These are phyloP conservation scores for Xenops minutus DNA, from an alignment of 2,797 vertebrate species.

Conservation along the genomic window DNA sequence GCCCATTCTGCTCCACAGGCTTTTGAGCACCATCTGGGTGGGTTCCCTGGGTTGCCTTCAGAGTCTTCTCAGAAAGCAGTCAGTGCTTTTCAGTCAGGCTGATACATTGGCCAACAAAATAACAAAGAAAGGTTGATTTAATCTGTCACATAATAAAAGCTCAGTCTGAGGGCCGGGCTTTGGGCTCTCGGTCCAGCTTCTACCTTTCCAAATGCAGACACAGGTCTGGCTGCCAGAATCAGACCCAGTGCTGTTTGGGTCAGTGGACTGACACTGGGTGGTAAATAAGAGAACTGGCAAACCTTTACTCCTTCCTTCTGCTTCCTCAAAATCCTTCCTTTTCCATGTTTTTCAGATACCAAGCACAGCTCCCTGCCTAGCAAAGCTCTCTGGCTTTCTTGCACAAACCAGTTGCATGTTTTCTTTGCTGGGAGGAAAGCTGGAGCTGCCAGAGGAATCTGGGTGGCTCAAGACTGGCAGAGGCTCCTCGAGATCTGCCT, in stretches of 20 bases:
- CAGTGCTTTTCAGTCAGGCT: conserved; percentile 26
- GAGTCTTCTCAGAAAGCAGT: conserved; percentile 49
- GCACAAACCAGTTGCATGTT: accelerated
- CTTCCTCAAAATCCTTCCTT: background rate
- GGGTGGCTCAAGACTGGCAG: background rate
- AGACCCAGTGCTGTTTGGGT: accelerated
- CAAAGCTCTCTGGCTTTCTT: background rate
- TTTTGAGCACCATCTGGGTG: conserved; percentile 57
- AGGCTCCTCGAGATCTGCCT: background rate
- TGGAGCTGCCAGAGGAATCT: background rate
- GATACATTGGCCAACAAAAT: conserved; percentile 18
- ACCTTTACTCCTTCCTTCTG: background rate
- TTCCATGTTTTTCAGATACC: background rate
- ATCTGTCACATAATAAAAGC: background rate
- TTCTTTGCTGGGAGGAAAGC: background rate
- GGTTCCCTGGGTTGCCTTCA: conserved; percentile 53
- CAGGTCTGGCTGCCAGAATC: background rate
- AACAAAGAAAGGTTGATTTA: conserved; percentile 6
- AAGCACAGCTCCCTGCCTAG: background rate
- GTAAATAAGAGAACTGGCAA: background rate
- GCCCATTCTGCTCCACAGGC: background rate
- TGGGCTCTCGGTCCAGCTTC: background rate
- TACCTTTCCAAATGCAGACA: background rate
- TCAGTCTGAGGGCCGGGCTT: background rate
- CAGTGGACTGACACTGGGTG: background rate